phyloP scores from a whole-genome alignment of 30 jellyfish, hydroid and myxozoan genomes.

The Aurelia aurita region DNA sequence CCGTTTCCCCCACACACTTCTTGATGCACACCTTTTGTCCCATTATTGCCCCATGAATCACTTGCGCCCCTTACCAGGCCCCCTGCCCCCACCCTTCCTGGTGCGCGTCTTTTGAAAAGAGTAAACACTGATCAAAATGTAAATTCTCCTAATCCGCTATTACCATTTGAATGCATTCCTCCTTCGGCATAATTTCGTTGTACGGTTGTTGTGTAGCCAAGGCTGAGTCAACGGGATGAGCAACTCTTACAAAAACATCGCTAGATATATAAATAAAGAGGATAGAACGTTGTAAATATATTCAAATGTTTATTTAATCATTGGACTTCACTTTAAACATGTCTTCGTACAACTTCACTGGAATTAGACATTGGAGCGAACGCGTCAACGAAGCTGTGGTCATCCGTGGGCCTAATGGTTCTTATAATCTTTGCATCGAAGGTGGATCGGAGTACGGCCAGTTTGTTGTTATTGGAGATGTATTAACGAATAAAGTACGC shows the following conservation, averaged over 20 bases:
- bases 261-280: neutral
- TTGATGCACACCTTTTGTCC: too few relatives aligned
- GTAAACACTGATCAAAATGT: slow-evolving; percentile 30
- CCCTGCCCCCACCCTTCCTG: too few relatives aligned
- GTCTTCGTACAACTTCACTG: slow-evolving; percentile 71
- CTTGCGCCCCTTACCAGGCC: too few relatives aligned
- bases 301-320: slow-evolving; percentile 14
- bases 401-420: slow-evolving; percentile 94
- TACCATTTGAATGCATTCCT: slow-evolving; percentile 54
- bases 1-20: too few relatives aligned
- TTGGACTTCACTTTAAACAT: slow-evolving; percentile 7
- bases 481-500: slow-evolving; percentile 82
- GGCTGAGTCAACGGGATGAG: slow-evolving; percentile 26
- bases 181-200: slow-evolving; percentile 62
- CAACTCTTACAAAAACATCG: neutral
- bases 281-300: neutral
- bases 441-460: slow-evolving; percentile 99
- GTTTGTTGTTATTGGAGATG: slow-evolving; percentile 97
- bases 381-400: slow-evolving; percentile 92
- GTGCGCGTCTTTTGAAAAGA: too few relatives aligned
- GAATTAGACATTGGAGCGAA: slow-evolving; percentile 92
- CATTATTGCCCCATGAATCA: too few relatives aligned
- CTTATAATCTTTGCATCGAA: slow-evolving; percentile 96
- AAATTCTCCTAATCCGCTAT: slow-evolving; percentile 68
- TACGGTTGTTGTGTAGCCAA: slow-evolving; percentile 41